Percentiles rank a stretch among this genome's conserved stretches.
Evolutionary conservation across 2,113 vertebrate species (phyloP).

Genomic region (Neogale vison): DNA sequence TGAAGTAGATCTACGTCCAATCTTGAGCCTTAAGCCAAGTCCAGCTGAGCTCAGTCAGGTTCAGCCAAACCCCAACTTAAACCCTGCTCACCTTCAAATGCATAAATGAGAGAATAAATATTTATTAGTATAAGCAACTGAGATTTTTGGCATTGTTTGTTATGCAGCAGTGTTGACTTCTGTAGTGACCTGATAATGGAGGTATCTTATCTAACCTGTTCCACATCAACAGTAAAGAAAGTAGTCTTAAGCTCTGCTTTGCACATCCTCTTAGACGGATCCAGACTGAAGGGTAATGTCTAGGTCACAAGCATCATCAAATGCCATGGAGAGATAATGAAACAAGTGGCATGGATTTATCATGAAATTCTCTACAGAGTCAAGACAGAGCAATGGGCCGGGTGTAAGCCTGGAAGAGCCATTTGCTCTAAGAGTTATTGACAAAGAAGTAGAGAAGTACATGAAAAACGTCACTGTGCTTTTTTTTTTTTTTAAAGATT

Average conservation of each 20-base stretch:
- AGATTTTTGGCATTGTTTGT: not conserved
- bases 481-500: not conserved
- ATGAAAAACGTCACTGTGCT: not conserved
- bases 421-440: slow-evolving; percentile 21
- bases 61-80: not conserved
- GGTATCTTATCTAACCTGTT: not conserved
- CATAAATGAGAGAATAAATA: not conserved
- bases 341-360: not conserved
- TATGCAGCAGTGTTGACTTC: not conserved
- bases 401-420: not conserved
- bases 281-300: not conserved
- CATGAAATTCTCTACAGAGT: slow-evolving; percentile 27
- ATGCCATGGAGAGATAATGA: not conserved
- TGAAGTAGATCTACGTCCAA: not conserved
- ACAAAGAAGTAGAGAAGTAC: not conserved
- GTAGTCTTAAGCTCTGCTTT: not conserved
- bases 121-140: not conserved
- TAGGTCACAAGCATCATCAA: not conserved
- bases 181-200: not conserved
- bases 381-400: not conserved
- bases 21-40: not conserved
- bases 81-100: not conserved
- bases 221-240: not conserved
- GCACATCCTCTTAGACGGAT: not conserved
- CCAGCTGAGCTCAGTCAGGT: not conserved